Conservation (phyloP, 1,140 invertebrate species). For the Cephus cinctus region DNA sequence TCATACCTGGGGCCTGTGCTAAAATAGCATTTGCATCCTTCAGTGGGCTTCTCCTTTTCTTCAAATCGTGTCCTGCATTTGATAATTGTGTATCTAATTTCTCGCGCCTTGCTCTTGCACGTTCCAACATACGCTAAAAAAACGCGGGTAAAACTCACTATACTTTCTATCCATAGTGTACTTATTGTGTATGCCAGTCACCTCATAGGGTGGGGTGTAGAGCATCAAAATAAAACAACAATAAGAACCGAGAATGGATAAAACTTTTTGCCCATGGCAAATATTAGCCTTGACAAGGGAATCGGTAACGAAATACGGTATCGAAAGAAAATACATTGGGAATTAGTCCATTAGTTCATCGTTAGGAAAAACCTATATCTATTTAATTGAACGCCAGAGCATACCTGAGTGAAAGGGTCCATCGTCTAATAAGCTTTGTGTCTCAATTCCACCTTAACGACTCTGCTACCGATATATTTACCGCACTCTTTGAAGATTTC, state of each 20-base stretch:
- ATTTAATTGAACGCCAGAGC: not conserved
- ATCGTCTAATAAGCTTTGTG: no score
- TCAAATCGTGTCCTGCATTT: slow-evolving; percentile 49
- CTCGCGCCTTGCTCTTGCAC: slow-evolving; percentile 58
- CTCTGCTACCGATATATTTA: no score
- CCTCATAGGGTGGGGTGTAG: not conserved
- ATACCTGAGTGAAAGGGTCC: slow-evolving; percentile 5
- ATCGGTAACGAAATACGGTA: no score
- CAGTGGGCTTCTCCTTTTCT: slow-evolving; percentile 44
- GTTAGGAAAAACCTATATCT: no score
- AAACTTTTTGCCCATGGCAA: no score
- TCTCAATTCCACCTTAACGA: no score
- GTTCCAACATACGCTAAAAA: slow-evolving; percentile 57
- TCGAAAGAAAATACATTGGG: no score
- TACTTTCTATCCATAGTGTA: not conserved
- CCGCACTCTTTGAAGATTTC: no score
- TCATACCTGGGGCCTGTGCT: slow-evolving; percentile 40
- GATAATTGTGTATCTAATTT: slow-evolving; percentile 52
- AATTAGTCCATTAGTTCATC: no score
- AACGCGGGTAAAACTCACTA: not conserved
- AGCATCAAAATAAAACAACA: not conserved
- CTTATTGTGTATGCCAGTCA: not conserved
- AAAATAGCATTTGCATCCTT: slow-evolving; percentile 50
- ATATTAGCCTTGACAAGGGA: no score
- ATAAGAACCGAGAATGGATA: no score